phyloP scores from a whole-genome alignment of 2,113 vertebrate genomes.

The Spilogale gracilis region DNA sequence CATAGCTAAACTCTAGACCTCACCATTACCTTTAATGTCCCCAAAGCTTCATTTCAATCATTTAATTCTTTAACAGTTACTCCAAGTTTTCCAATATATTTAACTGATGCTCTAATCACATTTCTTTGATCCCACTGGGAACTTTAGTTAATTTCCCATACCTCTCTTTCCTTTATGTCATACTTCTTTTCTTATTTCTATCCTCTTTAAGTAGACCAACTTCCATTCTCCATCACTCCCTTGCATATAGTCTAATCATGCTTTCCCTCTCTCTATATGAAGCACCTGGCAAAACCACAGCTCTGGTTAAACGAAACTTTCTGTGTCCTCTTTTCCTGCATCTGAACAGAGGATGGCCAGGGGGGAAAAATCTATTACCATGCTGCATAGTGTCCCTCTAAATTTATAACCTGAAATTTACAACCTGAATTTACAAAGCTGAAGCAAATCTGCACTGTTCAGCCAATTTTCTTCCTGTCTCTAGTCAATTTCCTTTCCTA shows the following conservation, averaged over 20 bases:
- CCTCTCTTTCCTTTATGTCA: background rate
- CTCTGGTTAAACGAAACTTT: background rate
- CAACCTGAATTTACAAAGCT: background rate
- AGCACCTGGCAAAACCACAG: conserved; percentile 19
- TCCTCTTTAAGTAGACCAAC: background rate
- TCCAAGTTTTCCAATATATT: background rate
- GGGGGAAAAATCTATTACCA: background rate
- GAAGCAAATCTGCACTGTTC: background rate
- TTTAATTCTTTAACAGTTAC: background rate
- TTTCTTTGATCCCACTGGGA: background rate
- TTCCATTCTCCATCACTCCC: background rate
- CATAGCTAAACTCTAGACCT: background rate
- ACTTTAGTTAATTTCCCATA: background rate
- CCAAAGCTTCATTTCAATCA: background rate
- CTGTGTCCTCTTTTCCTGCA: background rate
- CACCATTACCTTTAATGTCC: background rate
- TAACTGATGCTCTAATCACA: background rate
- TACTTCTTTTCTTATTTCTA: background rate
- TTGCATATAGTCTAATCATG: background rate
- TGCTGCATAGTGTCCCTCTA: background rate
- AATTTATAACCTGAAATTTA: conserved; percentile 60
- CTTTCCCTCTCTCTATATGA: background rate
- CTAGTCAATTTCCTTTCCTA: conserved; percentile 46
- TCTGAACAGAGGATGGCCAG: background rate
- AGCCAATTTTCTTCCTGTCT: conserved; percentile 45